phyloP scores from a whole-genome alignment of 2,888 invertebrate species.

The Lasius fuliginosus region DNA sequence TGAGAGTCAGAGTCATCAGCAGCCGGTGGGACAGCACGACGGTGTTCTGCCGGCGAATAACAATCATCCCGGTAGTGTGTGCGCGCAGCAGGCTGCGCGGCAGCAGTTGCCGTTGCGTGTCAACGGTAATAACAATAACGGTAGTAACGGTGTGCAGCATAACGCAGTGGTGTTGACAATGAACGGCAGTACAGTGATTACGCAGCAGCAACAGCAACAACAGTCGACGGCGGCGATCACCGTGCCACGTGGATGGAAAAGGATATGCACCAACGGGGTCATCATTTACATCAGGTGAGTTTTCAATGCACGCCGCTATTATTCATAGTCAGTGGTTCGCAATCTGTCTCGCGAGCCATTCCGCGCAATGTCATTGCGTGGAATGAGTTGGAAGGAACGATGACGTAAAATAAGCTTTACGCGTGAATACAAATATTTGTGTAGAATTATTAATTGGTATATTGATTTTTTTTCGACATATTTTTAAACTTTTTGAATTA shows the following conservation, averaged over 20 bases:
- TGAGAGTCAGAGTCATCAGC: slow-evolving; percentile 81
- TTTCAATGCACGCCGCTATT: slow-evolving; percentile 52
- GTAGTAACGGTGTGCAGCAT: slow-evolving; percentile 84
- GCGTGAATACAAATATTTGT: too few species aligned
- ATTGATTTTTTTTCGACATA: background rate
- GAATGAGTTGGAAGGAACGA: background rate
- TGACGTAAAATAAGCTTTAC: background rate
- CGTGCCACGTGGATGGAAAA: slow-evolving; percentile 93
- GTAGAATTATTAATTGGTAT: too few species aligned
- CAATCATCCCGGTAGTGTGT: slow-evolving; percentile 78
- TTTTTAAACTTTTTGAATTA: background rate
- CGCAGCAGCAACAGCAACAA: slow-evolving; percentile 76
- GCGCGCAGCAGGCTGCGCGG: slow-evolving; percentile 84
- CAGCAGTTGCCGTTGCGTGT: slow-evolving; percentile 72
- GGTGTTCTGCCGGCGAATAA: slow-evolving; percentile 56
- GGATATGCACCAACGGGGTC: slow-evolving; percentile 90
- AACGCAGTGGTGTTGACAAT: slow-evolving; percentile 72
- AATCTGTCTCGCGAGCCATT: background rate
- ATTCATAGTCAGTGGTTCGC: background rate
- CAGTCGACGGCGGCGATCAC: slow-evolving; percentile 85
- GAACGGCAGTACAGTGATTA: slow-evolving; percentile 76
- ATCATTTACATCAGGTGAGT: slow-evolving; percentile 93
- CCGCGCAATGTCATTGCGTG: too few species aligned
- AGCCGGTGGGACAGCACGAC: slow-evolving; percentile 76
- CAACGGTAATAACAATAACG: slow-evolving; percentile 83